Percentiles rank a stretch among this genome's conserved stretches.
Evolutionary conservation across 2,113 vertebrate genomes (phyloP).

Genomic region (Ameiurus melas): DNA sequence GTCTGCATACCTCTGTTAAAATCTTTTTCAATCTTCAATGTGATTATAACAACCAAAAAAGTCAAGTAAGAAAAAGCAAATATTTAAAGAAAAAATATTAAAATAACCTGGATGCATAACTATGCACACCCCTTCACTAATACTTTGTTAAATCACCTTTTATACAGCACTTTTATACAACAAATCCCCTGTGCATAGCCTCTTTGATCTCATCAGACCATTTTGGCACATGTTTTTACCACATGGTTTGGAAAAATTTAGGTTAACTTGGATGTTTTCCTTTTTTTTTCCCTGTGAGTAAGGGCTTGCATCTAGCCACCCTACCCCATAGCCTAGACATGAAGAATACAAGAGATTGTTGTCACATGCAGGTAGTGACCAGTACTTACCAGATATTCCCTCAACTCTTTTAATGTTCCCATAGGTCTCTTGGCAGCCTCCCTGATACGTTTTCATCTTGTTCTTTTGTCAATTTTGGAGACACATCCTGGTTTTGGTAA

Average conservation of each 20-base stretch:
- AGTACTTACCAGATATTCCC: neutral
- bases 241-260: neutral
- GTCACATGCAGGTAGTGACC: neutral
- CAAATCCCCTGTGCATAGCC: neutral
- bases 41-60: neutral
- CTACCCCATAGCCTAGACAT: neutral
- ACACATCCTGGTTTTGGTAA: neutral
- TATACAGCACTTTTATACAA: neutral
- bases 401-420: neutral
- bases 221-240: neutral
- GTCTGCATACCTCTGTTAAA: neutral
- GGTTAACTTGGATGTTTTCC: no score
- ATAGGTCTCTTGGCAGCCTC: neutral
- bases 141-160: neutral
- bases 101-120: neutral
- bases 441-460: neutral
- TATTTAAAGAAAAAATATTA: neutral
- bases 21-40: neutral
- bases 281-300: neutral
- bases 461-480: neutral
- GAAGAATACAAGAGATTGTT: neutral
- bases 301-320: neutral
- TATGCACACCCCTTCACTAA: neutral
- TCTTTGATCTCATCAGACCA: neutral
- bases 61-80: neutral